phyloP scores from a whole-genome alignment of 2,797 vertebrate genomes.

The Cyprinodon diabolis region DNA sequence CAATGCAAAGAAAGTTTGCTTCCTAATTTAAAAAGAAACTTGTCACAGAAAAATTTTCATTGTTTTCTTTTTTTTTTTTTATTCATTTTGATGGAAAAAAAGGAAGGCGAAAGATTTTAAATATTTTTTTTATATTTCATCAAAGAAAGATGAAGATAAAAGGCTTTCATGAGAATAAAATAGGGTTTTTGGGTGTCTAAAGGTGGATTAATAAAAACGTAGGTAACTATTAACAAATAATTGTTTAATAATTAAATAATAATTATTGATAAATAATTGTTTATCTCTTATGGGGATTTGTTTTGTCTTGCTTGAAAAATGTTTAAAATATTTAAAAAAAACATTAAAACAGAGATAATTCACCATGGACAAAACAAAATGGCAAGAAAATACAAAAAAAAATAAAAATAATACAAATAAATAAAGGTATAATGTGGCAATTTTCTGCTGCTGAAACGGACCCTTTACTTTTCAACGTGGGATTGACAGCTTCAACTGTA shows the following conservation, averaged over 20 bases:
- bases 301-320: background rate
- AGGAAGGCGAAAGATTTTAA: too few species aligned
- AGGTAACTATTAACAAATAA: background rate
- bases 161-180: background rate
- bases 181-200: background rate
- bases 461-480: background rate
- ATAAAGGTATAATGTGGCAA: constrained; percentile 6
- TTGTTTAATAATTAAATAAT: background rate
- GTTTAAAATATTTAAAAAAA: background rate
- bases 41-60: background rate
- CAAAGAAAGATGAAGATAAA: background rate
- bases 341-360: too few species aligned
- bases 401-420: background rate
- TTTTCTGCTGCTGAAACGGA: background rate
- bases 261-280: background rate
- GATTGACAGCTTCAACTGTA: too few species aligned
- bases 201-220: background rate
- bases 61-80: background rate
- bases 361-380: background rate
- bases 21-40: background rate
- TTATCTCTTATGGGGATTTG: background rate
- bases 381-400: background rate
- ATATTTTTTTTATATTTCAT: background rate
- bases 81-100: background rate
- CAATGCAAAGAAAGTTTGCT: background rate